These are phyloP conservation scores for Limnephilus auricula DNA, from an alignment of 2,888 invertebrate species.

Conservation along the genomic window DNA sequence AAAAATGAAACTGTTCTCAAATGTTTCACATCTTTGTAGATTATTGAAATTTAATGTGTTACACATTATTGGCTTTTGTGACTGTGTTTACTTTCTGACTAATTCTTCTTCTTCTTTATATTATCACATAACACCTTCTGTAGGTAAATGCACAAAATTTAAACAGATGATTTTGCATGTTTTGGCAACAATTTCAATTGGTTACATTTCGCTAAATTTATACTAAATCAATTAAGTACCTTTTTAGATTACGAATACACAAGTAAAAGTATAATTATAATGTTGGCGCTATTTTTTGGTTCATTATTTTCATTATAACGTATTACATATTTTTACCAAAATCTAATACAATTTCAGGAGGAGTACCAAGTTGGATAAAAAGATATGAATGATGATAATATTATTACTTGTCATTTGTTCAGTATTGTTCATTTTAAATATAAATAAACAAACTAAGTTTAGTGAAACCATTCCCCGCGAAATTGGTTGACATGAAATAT, in stretches of 20 bases:
- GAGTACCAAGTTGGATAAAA: not conserved
- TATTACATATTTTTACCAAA: not conserved
- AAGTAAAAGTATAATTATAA: not conserved
- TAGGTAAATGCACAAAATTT: conserved; percentile 9
- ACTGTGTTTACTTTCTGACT: not conserved
- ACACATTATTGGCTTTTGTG: conserved; percentile 12
- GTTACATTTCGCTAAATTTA: not conserved
- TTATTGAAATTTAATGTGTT: not conserved
- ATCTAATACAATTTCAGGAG: not conserved
- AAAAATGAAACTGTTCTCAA: too few species aligned
- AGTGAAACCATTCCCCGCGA: too few species aligned
- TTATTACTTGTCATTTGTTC: not conserved
- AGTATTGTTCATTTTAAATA: not conserved
- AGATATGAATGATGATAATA: not conserved
- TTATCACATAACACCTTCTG: not conserved
- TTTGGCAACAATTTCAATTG: not conserved
- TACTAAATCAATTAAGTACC: not conserved
- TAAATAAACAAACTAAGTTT: too few species aligned
- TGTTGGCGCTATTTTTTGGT: not conserved
- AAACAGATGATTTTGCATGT: not conserved
- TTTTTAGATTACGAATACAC: not conserved
- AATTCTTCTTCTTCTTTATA: not conserved
- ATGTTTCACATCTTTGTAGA: not conserved
- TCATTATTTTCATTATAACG: not conserved
- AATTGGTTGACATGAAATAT: too few species aligned